These are phyloP conservation scores for Cynaeus angustus DNA, from an alignment of 2,888 invertebrate species.

Conservation along the genomic window DNA sequence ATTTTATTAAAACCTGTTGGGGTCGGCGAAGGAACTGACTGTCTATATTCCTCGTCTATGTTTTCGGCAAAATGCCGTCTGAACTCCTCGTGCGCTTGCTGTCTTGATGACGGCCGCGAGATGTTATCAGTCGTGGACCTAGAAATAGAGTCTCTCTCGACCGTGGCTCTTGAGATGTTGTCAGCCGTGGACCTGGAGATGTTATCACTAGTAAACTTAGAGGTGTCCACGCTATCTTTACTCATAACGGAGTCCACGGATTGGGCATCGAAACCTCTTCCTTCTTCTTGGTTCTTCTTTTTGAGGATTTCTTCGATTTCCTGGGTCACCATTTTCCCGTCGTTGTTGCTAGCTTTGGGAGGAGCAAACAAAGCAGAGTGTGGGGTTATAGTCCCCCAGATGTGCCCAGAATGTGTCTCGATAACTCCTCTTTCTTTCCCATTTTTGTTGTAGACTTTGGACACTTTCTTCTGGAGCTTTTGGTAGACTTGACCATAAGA, in stretches of 20 bases:
- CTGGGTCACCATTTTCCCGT: conserved; percentile 51
- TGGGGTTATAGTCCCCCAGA: conserved; percentile 63
- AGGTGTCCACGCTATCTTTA: conserved; percentile 16
- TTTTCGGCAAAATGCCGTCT: neutral
- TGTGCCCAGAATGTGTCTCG: conserved; percentile 66
- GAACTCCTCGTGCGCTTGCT: neutral
- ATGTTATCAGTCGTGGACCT: conserved; percentile 15
- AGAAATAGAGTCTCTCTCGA: neutral
- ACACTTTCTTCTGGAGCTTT: conserved; percentile 42
- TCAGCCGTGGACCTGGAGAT: conserved; percentile 16
- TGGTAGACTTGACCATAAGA: conserved; percentile 55
- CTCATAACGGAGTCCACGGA: conserved; percentile 31
- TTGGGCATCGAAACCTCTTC: conserved; percentile 27
- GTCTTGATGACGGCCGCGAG: conserved; percentile 6
- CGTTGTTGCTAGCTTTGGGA: conserved; percentile 51
- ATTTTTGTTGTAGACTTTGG: conserved; percentile 51
- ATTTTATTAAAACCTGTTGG: conserved; percentile 32
- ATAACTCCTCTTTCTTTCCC: conserved; percentile 63
- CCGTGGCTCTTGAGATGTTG: conserved; percentile 4
- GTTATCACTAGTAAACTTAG: conserved; percentile 17
- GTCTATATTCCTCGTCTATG: neutral
- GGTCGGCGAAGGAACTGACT: conserved; percentile 6
- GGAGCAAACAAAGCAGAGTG: conserved; percentile 58
- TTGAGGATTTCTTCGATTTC: conserved; percentile 56
- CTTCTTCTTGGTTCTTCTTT: conserved; percentile 55